Evolutionary conservation across 1,140 invertebrate species (phyloP), one percentile per base, ranked within the genome.

Genomic region (Philaenus spumarius): DNA sequence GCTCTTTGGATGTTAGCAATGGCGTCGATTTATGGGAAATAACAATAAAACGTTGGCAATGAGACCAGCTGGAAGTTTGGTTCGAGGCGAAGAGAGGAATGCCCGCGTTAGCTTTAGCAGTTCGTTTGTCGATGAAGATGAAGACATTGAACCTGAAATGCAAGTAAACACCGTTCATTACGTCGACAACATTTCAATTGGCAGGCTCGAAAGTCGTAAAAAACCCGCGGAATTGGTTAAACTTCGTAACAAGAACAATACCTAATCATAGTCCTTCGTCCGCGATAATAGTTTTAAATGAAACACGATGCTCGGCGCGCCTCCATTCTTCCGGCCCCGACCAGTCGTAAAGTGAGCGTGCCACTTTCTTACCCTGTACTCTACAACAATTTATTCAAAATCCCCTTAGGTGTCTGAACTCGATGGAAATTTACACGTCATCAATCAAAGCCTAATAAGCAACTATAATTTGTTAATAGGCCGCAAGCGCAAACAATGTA

Each of bases 211-310:
- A 30, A 30, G 26, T 30, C 26, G 26, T 30, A 30, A 30, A 30
- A 30, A 30, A 30, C 26, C n/a, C 26, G 26, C 3, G 26, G 26
- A 30, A 30, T 30, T 9, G 26, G 26, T 30, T 30, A 30, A 30
- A 30, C 26, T 30, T 30, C 26, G 3, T 9, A 30, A 30, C 26
- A 30, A 17, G 50, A 53, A 53, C 50, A 53, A 53, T 53, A 35
- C 50, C n/a, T 53, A 53, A 53, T 53, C 50, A 53, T 35, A 39
- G 50, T 7, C n/a, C 30, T 34, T 30, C 23, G n/a, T 4, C 50
- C 19, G 30, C 50, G 50, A 39, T 53, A 53, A 53, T 53, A 53
- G 50, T 53, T 53, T 53, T 53, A 53, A 53, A 53, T 53, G 50
- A 53, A 53, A 53, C 50, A 53, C 50, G 50, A 53, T 53, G 34